A percentile compares a stretch with the other conserved stretches of the same genome.
Conservation (phyloP, 2,113 vertebrate genomes). For the Rhabdomys dilectus region DNA sequence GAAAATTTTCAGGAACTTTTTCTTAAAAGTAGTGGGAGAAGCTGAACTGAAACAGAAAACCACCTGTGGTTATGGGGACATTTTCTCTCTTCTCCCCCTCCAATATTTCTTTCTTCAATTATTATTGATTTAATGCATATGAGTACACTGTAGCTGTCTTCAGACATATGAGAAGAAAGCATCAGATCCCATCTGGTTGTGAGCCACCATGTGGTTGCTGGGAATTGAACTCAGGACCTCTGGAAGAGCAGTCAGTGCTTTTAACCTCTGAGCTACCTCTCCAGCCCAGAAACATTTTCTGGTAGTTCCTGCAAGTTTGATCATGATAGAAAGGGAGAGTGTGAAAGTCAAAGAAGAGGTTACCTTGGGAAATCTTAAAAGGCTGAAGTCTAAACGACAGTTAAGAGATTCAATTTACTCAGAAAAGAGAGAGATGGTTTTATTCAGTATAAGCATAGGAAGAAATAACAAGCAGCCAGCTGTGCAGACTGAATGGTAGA, state of each 20-base stretch:
- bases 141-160: no score
- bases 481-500: neutral
- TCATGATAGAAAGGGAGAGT: neutral
- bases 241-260: no score
- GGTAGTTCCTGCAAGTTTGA: neutral
- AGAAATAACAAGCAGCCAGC: neutral
- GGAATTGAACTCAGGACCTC: no score
- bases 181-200: no score
- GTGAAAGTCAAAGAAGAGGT: neutral
- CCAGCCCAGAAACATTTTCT: neutral
- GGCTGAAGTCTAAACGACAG: neutral
- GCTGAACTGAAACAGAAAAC: neutral
- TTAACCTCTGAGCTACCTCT: no score
- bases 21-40: neutral
- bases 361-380: neutral
- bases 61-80: neutral
- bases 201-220: no score
- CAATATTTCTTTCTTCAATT: no score
- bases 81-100: neutral
- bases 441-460: neutral
- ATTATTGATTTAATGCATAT: no score
- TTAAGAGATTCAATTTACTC: neutral
- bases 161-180: no score
- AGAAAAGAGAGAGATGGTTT: neutral
- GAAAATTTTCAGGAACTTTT: neutral